These are phyloP conservation scores for Cyrtorhinus lividipennis DNA, from an alignment of 1,140 invertebrate genomes.

Conservation along the genomic window DNA sequence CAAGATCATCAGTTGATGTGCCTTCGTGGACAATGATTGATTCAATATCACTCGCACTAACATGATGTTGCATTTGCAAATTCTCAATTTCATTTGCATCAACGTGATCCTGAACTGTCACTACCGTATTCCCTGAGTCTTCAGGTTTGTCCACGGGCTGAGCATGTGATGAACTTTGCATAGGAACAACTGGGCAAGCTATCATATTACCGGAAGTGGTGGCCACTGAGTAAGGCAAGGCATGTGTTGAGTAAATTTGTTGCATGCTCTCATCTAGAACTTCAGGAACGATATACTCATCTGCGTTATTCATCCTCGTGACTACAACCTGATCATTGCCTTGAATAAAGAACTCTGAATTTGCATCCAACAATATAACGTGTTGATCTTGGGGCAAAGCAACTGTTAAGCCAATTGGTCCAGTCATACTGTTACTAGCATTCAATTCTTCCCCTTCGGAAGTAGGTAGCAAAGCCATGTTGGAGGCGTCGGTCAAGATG, in stretches of 20 bases:
- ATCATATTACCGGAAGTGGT: background rate
- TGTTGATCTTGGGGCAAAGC: slow-evolving; percentile 18
- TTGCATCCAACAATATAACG: slow-evolving; percentile 24
- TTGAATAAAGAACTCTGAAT: slow-evolving; percentile 23
- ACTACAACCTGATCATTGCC: slow-evolving; percentile 21
- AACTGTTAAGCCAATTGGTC: slow-evolving; percentile 20
- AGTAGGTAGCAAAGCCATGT: slow-evolving; percentile 20
- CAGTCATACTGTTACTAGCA: slow-evolving; percentile 21
- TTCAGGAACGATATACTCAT: slow-evolving; percentile 26
- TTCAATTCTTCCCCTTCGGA: slow-evolving; percentile 23
- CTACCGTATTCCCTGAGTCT: background rate
- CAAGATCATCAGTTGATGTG: background rate
- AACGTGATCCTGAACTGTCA: background rate
- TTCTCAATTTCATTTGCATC: background rate
- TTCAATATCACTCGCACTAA: background rate
- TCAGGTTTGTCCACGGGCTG: background rate
- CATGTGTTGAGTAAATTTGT: slow-evolving; percentile 4
- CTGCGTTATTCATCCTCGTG: slow-evolving; percentile 11
- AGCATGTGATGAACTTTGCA: background rate
- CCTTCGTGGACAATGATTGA: background rate
- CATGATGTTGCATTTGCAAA: background rate
- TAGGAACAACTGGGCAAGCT: background rate
- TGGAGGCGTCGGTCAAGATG: slow-evolving; percentile 11
- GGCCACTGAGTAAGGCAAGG: background rate
- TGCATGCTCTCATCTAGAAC: slow-evolving; percentile 17